Base-by-base conservation (phyloP, 1,140 invertebrate genomes). In the Drosophila takahashii region DNA sequence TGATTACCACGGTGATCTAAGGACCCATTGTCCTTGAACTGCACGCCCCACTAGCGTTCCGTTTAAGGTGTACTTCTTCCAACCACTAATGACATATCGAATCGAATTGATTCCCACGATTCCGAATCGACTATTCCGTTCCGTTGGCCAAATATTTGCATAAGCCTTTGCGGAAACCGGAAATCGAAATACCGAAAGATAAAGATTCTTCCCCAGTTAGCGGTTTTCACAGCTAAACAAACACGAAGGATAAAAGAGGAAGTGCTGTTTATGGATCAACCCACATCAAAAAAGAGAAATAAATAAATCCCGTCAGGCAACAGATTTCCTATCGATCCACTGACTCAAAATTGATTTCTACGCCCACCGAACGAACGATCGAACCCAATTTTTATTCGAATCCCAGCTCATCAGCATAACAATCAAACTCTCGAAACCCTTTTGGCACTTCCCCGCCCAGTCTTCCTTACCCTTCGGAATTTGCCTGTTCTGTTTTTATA, bases 101-200 rank as follows among this genome's bases (percentile, higher is more conserved):
- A 15, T 65, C 9, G 22, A 34, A 4, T 37, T 44, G 36, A 32
- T 18, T 34, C 37, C 13, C 41, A 32, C 61, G 27, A 39, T 10
- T 26, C 26, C 9, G n/a, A 48, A 48, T 15, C 26, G 18, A 45
- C 5, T n/a, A n/a, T n/a, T 10, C 32, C 29, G 11, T 27, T 45
- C 42, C 48, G 60, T 45, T 77, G 51, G 69, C 45, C 45, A 81
- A 86, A 86, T 86, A 86, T 86, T 87, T 83, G 75, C 81, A 87
- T 86, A 72, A 81, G 48, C 50, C 80, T 52, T 67, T 62, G 66
- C 74, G 65, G 70, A 81, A 81, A 81, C 70, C 62, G 83, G 75
- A 86, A 81, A 67, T 58, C 41, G 61, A 15, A 78, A 34, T 44
- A 32, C 39, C 36, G 9, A 44, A 29, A 65, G 42, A 44, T 53